Percentiles rank a stretch among this genome's conserved stretches.
These are phyloP conservation scores for Nixonia krombeini DNA, from an alignment of 1,140 invertebrate genomes.

Conservation along the genomic window DNA sequence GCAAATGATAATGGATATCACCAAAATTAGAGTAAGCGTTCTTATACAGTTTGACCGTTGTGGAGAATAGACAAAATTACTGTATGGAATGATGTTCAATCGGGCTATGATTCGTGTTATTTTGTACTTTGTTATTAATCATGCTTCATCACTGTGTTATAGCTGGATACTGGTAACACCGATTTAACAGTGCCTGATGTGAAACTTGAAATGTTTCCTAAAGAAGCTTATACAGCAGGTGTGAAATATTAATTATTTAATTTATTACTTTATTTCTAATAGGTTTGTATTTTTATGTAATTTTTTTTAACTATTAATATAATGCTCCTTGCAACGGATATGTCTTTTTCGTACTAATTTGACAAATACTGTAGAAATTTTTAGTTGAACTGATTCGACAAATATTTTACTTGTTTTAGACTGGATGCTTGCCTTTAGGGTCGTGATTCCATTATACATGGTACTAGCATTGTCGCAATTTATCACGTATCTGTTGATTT, in stretches of 20 bases:
- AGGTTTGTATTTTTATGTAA: not conserved
- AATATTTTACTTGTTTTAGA: conserved; percentile 59
- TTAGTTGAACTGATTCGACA: too few relatives aligned
- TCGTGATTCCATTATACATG: conserved; percentile 87
- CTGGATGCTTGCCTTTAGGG: conserved; percentile 82
- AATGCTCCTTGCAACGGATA: too few relatives aligned
- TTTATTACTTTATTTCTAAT: not conserved
- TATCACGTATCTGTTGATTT: conserved; percentile 85
- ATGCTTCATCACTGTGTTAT: conserved; percentile 51
- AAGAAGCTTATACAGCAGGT: conserved; percentile 78
- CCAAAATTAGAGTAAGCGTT: conserved; percentile 77
- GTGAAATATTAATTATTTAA: too few relatives aligned
- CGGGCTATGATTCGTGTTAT: too few relatives aligned
- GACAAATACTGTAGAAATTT: too few relatives aligned
- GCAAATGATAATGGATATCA: conserved; percentile 80
- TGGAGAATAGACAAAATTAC: not conserved
- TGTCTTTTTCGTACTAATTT: too few relatives aligned
- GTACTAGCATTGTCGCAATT: conserved; percentile 87
- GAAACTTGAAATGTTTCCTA: conserved; percentile 80
- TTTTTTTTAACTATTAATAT: too few relatives aligned
- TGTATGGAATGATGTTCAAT: too few relatives aligned
- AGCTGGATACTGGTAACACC: conserved; percentile 75
- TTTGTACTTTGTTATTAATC: conserved; percentile 7
- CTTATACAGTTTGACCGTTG: not conserved
- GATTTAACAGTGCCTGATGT: conserved; percentile 76